These are phyloP conservation scores for Cotesia congregata DNA, from an alignment of 2,888 invertebrate species.

Conservation along the genomic window DNA sequence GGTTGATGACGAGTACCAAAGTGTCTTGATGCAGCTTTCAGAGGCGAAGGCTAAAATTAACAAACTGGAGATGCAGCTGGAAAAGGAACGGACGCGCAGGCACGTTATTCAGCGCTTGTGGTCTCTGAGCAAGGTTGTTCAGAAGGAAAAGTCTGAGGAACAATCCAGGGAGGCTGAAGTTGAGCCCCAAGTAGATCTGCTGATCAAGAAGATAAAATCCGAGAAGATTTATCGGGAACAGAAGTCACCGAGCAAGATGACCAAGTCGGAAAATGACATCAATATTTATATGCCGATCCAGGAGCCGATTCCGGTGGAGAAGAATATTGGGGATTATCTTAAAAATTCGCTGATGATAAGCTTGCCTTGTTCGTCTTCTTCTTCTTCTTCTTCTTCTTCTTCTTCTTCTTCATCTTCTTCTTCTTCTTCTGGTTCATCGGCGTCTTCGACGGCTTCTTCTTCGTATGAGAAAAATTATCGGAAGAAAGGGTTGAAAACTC, in stretches of 20 bases:
- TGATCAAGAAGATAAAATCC: slow-evolving; percentile 65
- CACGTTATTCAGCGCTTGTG: slow-evolving; percentile 57
- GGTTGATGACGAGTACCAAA: slow-evolving; percentile 22
- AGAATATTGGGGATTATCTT: slow-evolving; percentile 58
- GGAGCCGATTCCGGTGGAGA: slow-evolving; percentile 54
- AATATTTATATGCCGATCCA: slow-evolving; percentile 43
- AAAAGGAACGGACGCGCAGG: slow-evolving; percentile 59
- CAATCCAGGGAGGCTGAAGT: slow-evolving; percentile 49
- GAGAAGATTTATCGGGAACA: slow-evolving; percentile 57
- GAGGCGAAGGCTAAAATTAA: slow-evolving; percentile 54
- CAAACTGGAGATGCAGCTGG: slow-evolving; percentile 53
- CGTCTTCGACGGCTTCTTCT: slow-evolving; percentile 38
- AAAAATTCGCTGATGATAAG: slow-evolving; percentile 24
- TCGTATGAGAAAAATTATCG: not conserved
- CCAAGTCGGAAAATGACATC: slow-evolving; percentile 61
- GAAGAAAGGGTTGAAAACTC: slow-evolving; percentile 17
- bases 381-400: slow-evolving; percentile 42
- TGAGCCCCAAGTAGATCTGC: slow-evolving; percentile 53
- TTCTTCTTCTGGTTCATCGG: slow-evolving; percentile 7
- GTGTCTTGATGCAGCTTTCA: slow-evolving; percentile 49
- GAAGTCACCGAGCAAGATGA: slow-evolving; percentile 52
- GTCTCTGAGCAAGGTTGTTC: not conserved
- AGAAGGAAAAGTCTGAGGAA: slow-evolving; percentile 19
- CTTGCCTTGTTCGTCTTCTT: slow-evolving; percentile 8
- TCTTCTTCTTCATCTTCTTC: slow-evolving; percentile 39